A percentile compares a stretch with the other conserved stretches of the same genome.
phyloP scores from a whole-genome alignment of 2,888 invertebrate genomes.

The Caenorhabditis plicata region DNA sequence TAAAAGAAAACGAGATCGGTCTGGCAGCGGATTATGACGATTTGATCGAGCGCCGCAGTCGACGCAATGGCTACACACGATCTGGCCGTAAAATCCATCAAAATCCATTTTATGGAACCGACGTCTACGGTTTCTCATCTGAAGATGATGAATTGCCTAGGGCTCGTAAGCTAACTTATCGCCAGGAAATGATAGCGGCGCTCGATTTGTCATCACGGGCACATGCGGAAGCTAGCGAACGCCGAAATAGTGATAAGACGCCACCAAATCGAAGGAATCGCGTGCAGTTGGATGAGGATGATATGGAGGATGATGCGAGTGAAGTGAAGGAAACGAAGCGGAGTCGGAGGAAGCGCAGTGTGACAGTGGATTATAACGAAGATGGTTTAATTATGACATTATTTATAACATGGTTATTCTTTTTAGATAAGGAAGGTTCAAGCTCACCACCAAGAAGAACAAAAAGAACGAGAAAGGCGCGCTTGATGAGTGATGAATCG shows the following conservation, averaged over 20 bases:
- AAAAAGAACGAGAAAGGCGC: background rate
- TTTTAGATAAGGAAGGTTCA: background rate
- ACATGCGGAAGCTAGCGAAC: background rate
- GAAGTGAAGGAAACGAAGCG: conserved; percentile 5
- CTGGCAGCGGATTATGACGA: conserved; percentile 24
- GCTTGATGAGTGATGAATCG: background rate
- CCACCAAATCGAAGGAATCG: conserved; percentile 11
- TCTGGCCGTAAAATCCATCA: conserved; percentile 29
- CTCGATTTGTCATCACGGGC: conserved; percentile 17
- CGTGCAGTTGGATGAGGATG: conserved; percentile 21
- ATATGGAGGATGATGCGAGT: conserved; percentile 5
- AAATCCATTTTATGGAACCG: conserved; percentile 20
- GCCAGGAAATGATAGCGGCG: conserved; percentile 17
- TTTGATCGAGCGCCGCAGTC: background rate
- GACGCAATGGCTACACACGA: conserved; percentile 29
- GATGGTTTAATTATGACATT: no score
- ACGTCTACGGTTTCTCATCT: conserved; percentile 17
- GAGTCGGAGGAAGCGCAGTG: no score
- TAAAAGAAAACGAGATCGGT: conserved; percentile 44
- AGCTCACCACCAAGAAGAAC: background rate
- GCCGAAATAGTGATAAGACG: background rate
- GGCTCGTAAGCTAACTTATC: conserved; percentile 5
- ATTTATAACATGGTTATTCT: conserved; percentile 1
- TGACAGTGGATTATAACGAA: no score
- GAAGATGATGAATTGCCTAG: conserved; percentile 11